Conservation (phyloP, 2,888 invertebrate genomes). For the Tricholauxania praeusta region DNA sequence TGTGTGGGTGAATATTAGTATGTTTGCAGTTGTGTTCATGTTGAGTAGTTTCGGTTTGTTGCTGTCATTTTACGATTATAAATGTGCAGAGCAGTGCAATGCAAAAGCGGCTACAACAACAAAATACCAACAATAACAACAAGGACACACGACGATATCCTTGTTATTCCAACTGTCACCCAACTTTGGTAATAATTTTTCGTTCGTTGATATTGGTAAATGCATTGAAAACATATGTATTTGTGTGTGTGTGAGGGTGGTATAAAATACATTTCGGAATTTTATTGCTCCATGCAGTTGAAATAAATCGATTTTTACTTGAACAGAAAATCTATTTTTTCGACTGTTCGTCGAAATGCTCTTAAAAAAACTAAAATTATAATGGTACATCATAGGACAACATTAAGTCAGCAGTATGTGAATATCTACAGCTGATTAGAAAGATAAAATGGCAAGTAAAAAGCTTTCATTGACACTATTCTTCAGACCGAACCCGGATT, state of each 20-base stretch:
- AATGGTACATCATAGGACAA: too few relatives aligned
- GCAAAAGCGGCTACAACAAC: slow-evolving; percentile 21
- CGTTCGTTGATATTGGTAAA: slow-evolving; percentile 35
- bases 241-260: slow-evolving; percentile 16
- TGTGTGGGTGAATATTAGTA: slow-evolving; percentile 8
- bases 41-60: slow-evolving; percentile 39
- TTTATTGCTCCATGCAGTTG: too few relatives aligned
- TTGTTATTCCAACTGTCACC: slow-evolving; percentile 57
- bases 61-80: slow-evolving; percentile 42
- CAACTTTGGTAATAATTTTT: slow-evolving; percentile 58
- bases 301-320: too few relatives aligned
- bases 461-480: too few relatives aligned
- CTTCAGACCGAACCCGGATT: too few relatives aligned
- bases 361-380: too few relatives aligned
- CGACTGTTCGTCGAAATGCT: too few relatives aligned
- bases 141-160: slow-evolving; percentile 43
- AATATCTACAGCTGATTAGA: too few relatives aligned
- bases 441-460: too few relatives aligned
- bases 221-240: background rate
- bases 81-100: slow-evolving; percentile 30
- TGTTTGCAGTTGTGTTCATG: slow-evolving; percentile 35
- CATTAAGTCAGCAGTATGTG: too few relatives aligned
- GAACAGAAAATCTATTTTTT: too few relatives aligned
- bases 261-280: too few relatives aligned
- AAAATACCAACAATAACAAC: slow-evolving; percentile 37